These are phyloP conservation scores for Drosophila azteca DNA, from an alignment of 1,140 invertebrate genomes.

Conservation along the genomic window DNA sequence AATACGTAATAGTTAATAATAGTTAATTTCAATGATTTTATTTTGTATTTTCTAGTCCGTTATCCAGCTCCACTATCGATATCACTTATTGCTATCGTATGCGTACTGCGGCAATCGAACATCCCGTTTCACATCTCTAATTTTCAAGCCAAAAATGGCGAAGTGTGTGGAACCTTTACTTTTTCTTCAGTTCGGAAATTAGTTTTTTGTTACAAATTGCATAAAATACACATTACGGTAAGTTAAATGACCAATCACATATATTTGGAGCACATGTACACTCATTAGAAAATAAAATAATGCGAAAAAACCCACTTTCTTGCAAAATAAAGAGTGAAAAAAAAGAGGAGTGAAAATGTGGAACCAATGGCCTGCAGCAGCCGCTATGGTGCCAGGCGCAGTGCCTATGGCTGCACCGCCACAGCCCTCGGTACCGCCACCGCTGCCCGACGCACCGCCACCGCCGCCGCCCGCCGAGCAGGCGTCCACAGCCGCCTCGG, in stretches of 20 bases:
- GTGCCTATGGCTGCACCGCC: conserved; percentile 45
- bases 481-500: neutral
- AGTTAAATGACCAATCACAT: no score
- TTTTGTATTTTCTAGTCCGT: no score
- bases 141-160: conserved; percentile 70
- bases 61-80: no score
- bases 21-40: no score
- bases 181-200: conserved; percentile 14
- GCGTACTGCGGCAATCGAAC: no score
- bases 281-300: neutral
- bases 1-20: no score
- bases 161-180: conserved; percentile 40
- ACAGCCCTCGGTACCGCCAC: conserved; percentile 65
- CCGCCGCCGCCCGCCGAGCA: conserved; percentile 60
- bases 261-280: neutral
- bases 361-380: conserved; percentile 63
- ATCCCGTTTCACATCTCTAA: conserved; percentile 38
- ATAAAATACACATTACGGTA: no score
- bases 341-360: conserved; percentile 49
- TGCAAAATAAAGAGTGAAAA: no score
- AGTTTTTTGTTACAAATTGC: no score
- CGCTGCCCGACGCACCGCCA: conserved; percentile 66
- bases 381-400: conserved; percentile 23
- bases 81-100: no score
- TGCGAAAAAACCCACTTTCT: no score